A percentile compares a stretch with the other conserved stretches of the same genome.
phyloP scores from a whole-genome alignment of 2,797 vertebrate genomes.

The Crocodylus rhombifer region DNA sequence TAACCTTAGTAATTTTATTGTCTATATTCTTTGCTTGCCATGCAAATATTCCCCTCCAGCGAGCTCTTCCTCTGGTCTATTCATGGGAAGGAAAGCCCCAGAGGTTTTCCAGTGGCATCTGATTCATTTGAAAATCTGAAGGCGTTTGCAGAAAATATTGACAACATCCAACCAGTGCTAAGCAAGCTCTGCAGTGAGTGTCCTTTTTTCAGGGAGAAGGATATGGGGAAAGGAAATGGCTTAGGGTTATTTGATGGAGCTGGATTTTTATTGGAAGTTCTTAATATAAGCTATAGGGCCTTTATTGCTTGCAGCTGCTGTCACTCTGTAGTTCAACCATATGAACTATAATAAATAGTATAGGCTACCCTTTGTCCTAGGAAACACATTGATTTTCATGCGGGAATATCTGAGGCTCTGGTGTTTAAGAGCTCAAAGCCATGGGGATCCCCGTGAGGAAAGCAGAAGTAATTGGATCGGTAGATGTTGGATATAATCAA shows the following conservation, averaged over 20 bases:
- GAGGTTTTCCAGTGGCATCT: rapidly evolving
- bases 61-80: neutral
- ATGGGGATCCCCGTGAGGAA: neutral
- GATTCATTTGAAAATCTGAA: neutral
- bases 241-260: neutral
- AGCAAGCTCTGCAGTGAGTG: rapidly evolving
- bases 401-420: neutral
- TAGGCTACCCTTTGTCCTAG: neutral
- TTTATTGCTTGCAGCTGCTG: neutral
- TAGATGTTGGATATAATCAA: neutral
- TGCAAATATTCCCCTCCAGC: neutral
- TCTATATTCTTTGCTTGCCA: neutral
- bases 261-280: neutral
- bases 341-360: neutral
- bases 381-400: neutral
- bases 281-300: neutral
- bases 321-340: neutral
- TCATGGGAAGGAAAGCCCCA: neutral
- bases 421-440: neutral
- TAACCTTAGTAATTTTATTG: neutral
- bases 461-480: neutral
- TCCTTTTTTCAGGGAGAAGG: neutral
- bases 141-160: neutral
- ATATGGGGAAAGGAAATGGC: neutral
- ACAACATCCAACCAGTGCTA: neutral